phyloP scores from a whole-genome alignment of 2,888 invertebrate species.

The Archips crataeganus region DNA sequence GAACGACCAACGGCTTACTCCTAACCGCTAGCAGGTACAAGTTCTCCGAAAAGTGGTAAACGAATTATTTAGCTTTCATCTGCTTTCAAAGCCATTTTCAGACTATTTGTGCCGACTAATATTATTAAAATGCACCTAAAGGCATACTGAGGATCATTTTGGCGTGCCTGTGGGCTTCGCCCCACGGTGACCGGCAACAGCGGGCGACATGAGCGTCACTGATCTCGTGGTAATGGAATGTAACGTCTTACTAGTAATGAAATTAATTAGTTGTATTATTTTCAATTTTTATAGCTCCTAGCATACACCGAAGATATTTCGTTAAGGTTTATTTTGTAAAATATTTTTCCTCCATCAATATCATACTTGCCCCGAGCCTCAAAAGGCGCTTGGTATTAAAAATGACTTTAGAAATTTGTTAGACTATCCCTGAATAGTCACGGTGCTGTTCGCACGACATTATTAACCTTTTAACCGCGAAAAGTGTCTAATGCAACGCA shows the following conservation, averaged over 20 bases:
- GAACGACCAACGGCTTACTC: constrained; percentile 72
- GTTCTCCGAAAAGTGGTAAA: constrained; percentile 18
- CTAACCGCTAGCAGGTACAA: constrained; percentile 45
- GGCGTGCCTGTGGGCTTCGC: constrained; percentile 22
- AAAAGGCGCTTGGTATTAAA: constrained; percentile 58
- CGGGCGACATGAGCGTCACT: constrained; percentile 80
- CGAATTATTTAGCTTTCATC: constrained; percentile 14
- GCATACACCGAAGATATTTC: constrained; percentile 86
- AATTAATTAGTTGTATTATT: constrained; percentile 86
- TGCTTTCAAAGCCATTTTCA: constrained; percentile 34
- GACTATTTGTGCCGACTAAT: constrained; percentile 26
- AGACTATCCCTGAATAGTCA: constrained; percentile 58
- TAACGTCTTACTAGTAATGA: constrained; percentile 85
- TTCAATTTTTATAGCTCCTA: constrained; percentile 86
- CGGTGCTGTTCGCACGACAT: constrained; percentile 59
- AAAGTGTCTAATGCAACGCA: constrained; percentile 18
- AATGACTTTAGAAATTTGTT: constrained; percentile 51
- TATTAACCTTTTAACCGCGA: constrained; percentile 47
- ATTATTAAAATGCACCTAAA: constrained; percentile 30
- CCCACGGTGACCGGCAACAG: constrained; percentile 58
- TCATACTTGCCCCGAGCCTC: constrained; percentile 61
- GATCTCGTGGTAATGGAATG: constrained; percentile 86
- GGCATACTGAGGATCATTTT: constrained; percentile 23
- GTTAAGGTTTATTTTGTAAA: constrained; percentile 86
- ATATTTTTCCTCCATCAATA: constrained; percentile 85